Base-by-base conservation (phyloP, 2,888 invertebrate species). In the Drosophila histrio region DNA sequence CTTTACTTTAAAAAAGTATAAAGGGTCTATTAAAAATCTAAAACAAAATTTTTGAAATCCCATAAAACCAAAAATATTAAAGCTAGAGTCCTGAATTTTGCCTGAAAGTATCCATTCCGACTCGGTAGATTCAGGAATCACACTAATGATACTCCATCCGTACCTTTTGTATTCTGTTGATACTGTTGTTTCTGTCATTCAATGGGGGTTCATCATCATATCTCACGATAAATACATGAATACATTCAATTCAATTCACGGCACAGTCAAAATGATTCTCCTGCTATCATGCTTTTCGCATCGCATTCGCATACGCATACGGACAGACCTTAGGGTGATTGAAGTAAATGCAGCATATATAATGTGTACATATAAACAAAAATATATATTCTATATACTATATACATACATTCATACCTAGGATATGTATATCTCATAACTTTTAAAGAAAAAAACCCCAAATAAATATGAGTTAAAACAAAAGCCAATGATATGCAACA, bases 271-370 rank as follows among this genome's bases (percentile, higher is more conserved):
- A 32, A 21, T 28, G 15, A 15, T 30, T 21, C 7, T 52, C 39
- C 13, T 38, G 24, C 36, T 36, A n/a, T 13, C 39, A 21, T 38
- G 24, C 36, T 36, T n/a, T 13, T 34, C 9, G 24, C 15, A 38
- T 26, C 38, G 36, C 43, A 46, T 62, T 41, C 44, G 38, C 46
- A 32, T 30, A 46, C 44, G 38, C 46, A 32, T 30, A 46, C 54
- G 73, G 64, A 73, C 72, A 62, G 72, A 50, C 5, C 3, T 44
- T 67, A 57, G 52, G 34, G 11, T 17, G 22, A 60, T 53, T 21
- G 22, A 53, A 38, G 13, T 43, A 24, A 56, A 64, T 50, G 30
- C 41, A 32, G 38, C 24, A 50, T 52, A 62, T 47, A 47, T 39
- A 52, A 56, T 44, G 49, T 41, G 36, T 24, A 71, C 21, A 43